Evolutionary conservation across 2,888 invertebrate species (phyloP).

Genomic region (Plemyria rubiginata): DNA sequence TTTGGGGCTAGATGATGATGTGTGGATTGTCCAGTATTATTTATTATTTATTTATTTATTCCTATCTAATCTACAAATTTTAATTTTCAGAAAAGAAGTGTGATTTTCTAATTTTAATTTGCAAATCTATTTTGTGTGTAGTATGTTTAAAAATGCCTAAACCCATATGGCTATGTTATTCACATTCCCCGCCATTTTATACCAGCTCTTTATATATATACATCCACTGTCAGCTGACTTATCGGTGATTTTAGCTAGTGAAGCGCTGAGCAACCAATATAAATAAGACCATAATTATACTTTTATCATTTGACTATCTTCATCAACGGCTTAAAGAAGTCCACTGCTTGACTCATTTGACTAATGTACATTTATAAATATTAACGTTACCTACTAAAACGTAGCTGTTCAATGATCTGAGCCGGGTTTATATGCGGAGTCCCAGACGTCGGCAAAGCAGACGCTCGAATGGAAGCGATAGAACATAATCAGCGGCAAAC

Average conservation of each 20-base stretch:
- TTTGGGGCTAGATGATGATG: no score
- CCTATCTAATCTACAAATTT: background rate
- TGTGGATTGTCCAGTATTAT: no score
- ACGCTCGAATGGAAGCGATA: constrained; percentile 92
- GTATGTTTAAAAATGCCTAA: no score
- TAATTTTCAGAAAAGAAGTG: background rate
- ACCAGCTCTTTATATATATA: no score
- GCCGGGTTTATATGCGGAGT: constrained; percentile 88
- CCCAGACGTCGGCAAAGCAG: constrained; percentile 92
- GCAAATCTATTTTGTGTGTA: background rate
- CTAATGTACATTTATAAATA: background rate
- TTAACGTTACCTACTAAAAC: background rate
- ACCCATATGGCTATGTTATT: no score
- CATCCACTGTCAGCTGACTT: no score
- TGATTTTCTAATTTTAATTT: background rate
- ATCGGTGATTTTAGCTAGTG: no score
- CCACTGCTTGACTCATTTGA: no score
- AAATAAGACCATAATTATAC: background rate
- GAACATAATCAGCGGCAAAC: constrained; percentile 90
- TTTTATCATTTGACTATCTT: background rate
- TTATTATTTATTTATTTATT: no score
- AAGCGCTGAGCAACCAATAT: no score
- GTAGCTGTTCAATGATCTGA: constrained; percentile 60
- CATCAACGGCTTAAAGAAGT: no score
- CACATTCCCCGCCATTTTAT: no score